Percentiles rank a stretch among this genome's conserved stretches.
Evolutionary conservation across 2,888 invertebrate species (phyloP).

Genomic region (Euplexia lucipara): DNA sequence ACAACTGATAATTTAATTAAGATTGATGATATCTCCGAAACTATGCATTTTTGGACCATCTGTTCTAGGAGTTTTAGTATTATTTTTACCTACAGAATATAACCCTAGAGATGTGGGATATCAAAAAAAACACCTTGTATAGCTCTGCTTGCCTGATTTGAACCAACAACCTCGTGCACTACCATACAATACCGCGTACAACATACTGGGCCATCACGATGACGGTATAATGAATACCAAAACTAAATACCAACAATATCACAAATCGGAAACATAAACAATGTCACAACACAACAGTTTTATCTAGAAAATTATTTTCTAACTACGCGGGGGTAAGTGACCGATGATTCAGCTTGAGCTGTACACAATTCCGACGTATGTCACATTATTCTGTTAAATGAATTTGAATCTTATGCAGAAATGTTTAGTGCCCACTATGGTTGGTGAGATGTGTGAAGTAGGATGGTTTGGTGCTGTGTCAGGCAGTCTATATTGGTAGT

Average conservation of each 20-base stretch:
- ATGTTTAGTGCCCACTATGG: slow-evolving; percentile 9
- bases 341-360: slow-evolving; percentile 78
- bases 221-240: slow-evolving; percentile 27
- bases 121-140: too few species aligned
- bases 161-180: too few species aligned
- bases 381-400: slow-evolving; percentile 17
- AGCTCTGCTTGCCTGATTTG: too few species aligned
- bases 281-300: slow-evolving; percentile 58
- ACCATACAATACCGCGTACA: too few species aligned
- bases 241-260: slow-evolving; percentile 25
- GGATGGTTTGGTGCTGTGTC: slow-evolving; percentile 23
- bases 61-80: too few species aligned
- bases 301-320: slow-evolving; percentile 79
- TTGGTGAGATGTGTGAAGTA: slow-evolving; percentile 1
- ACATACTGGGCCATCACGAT: too few species aligned
- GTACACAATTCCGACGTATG: slow-evolving; percentile 33
- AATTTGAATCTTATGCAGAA: slow-evolving; percentile 31
- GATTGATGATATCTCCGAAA: too few species aligned
- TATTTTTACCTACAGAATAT: too few species aligned
- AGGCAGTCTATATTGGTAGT: slow-evolving; percentile 78
- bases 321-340: slow-evolving; percentile 83
- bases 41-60: too few species aligned
- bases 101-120: too few species aligned
- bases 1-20: too few species aligned
- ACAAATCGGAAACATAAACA: slow-evolving; percentile 61